phyloP scores from a whole-genome alignment of 2,113 vertebrate genomes.

The Willisornis vidua region DNA sequence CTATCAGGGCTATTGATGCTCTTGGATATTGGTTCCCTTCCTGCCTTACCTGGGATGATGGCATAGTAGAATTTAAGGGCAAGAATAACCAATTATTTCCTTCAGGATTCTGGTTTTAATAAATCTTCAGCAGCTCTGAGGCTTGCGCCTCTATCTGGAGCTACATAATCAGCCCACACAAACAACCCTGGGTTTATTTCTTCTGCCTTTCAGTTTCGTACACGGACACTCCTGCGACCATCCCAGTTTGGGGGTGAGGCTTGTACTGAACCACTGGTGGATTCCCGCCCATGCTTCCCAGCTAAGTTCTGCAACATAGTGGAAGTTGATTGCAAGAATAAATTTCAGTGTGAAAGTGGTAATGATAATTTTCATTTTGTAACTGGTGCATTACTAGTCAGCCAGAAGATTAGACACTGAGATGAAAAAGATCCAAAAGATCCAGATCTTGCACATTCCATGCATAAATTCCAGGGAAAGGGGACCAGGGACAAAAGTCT shows the following conservation, averaged over 20 bases:
- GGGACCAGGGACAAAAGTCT: neutral
- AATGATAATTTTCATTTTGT: neutral
- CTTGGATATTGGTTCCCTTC: neutral
- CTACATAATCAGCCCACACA: neutral
- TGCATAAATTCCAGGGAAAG: neutral
- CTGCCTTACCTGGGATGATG: neutral
- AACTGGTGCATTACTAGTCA: neutral
- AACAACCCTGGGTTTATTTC: neutral
- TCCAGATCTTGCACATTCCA: neutral
- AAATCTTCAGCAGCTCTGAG: neutral
- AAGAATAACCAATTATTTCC: neutral
- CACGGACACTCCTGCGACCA: conserved; percentile 75
- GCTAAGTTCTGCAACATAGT: conserved; percentile 82
- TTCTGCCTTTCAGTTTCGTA: conserved; percentile 79
- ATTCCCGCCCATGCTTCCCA: conserved; percentile 80
- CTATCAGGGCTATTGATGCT: neutral
- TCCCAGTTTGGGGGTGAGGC: conserved; percentile 87
- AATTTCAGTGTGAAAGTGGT: conserved; percentile 89
- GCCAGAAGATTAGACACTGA: neutral
- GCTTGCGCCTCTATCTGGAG: neutral
- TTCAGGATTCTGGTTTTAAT: neutral
- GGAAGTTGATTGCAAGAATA: conserved; percentile 78
- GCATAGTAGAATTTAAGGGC: accelerated
- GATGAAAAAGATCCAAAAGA: neutral
- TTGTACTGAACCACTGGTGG: conserved; percentile 78